These are phyloP conservation scores for Portevinia maculata DNA, from an alignment of 2,888 invertebrate species.

Conservation along the genomic window DNA sequence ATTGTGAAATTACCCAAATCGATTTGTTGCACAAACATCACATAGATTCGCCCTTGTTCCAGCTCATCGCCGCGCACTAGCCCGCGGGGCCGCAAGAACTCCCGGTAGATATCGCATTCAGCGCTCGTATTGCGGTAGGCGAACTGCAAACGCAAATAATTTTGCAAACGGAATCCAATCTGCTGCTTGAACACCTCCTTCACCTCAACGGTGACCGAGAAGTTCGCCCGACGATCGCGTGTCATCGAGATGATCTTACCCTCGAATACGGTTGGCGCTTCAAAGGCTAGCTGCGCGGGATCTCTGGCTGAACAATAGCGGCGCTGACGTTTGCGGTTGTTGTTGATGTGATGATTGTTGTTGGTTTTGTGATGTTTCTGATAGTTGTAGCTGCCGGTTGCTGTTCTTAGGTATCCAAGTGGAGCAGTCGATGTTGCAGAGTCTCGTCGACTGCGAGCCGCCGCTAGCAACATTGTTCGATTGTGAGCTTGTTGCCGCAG, in stretches of 20 bases:
- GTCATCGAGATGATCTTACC: slow-evolving; percentile 87
- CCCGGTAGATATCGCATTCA: slow-evolving; percentile 83
- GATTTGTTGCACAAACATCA: slow-evolving; percentile 82
- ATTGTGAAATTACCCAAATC: slow-evolving; percentile 82
- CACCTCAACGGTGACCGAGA: slow-evolving; percentile 87
- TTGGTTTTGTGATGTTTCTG: slow-evolving; percentile 50
- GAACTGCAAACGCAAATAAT: slow-evolving; percentile 81
- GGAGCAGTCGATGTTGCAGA: slow-evolving; percentile 70
- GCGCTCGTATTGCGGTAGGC: slow-evolving; percentile 80
- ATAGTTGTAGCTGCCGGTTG: slow-evolving; percentile 74
- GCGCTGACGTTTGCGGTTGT: slow-evolving; percentile 76
- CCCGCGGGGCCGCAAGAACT: slow-evolving; percentile 80
- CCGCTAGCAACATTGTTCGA: slow-evolving; percentile 64
- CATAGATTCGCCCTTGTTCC: slow-evolving; percentile 81
- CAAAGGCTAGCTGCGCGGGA: slow-evolving; percentile 86
- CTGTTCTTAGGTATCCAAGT: slow-evolving; percentile 48
- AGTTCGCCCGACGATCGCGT: slow-evolving; percentile 84
- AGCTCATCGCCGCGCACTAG: slow-evolving; percentile 80
- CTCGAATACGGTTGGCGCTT: slow-evolving; percentile 87
- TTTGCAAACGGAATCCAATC: slow-evolving; percentile 80
- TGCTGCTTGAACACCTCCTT: slow-evolving; percentile 86
- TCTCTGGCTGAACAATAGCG: slow-evolving; percentile 86
- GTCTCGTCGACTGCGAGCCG: slow-evolving; percentile 80
- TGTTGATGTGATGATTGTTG: slow-evolving; percentile 56
- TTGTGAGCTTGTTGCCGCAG: slow-evolving; percentile 63